Percentiles rank a stretch among this genome's conserved stretches.
phyloP scores from a whole-genome alignment of 2,888 invertebrate genomes.

The Pseudanteris insignis region DNA sequence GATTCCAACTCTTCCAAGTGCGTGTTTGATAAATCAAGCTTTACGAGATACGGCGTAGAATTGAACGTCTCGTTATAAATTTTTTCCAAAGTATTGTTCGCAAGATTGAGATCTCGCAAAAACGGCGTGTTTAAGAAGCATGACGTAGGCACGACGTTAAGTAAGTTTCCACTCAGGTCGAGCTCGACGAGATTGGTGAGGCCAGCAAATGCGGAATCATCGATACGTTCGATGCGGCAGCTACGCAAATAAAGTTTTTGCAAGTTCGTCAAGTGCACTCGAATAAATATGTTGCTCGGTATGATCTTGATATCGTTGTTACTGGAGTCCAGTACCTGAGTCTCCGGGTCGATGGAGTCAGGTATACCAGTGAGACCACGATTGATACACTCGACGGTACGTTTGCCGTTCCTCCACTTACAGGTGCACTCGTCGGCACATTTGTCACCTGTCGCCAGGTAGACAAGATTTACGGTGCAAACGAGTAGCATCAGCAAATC shows the following conservation, averaged over 20 bases:
- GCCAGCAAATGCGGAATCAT: constrained; percentile 84
- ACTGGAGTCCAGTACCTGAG: constrained; percentile 90
- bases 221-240: constrained; percentile 87
- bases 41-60: constrained; percentile 79
- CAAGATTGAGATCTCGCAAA: constrained; percentile 81
- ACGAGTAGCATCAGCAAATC: constrained; percentile 40
- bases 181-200: constrained; percentile 90
- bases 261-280: constrained; percentile 83
- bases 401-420: constrained; percentile 95
- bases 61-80: constrained; percentile 80
- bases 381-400: constrained; percentile 90
- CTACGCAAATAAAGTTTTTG: constrained; percentile 86
- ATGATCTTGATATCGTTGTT: constrained; percentile 87
- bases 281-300: constrained; percentile 82
- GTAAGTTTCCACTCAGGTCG: constrained; percentile 85
- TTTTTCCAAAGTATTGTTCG: constrained; percentile 84
- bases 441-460: constrained; percentile 57
- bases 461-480: constrained; percentile 45
- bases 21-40: constrained; percentile 85
- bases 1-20: constrained; percentile 82
- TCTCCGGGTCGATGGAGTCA: constrained; percentile 84
- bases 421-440: constrained; percentile 75
- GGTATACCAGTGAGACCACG: constrained; percentile 85
- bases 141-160: constrained; percentile 81
- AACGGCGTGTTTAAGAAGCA: constrained; percentile 84